Percentiles rank a stretch among this genome's conserved stretches.
Evolutionary conservation across 2,888 invertebrate species (phyloP).

Genomic region (Rutpela maculata): DNA sequence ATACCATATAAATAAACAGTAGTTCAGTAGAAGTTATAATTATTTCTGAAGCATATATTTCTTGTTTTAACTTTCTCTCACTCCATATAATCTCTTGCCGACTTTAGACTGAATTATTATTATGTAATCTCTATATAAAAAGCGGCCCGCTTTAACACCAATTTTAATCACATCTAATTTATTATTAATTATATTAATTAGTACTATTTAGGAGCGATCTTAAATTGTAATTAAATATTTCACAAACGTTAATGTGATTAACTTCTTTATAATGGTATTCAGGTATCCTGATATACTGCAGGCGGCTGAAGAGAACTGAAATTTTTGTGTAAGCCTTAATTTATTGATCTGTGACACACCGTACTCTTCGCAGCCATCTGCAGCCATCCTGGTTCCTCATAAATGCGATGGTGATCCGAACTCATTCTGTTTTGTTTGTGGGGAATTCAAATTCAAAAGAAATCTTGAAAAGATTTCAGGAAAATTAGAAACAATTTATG

Average conservation of each 20-base stretch:
- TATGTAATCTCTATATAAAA: neutral
- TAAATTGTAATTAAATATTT: constrained; percentile 1
- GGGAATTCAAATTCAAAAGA: too few relatives aligned
- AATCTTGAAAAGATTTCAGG: too few relatives aligned
- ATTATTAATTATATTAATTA: constrained; percentile 7
- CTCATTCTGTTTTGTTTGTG: too few relatives aligned
- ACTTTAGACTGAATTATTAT: neutral
- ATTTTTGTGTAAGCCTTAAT: too few relatives aligned
- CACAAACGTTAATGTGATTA: neutral
- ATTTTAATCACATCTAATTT: neutral
- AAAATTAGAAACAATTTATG: too few relatives aligned
- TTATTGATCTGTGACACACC: too few relatives aligned
- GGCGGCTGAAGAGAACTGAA: too few relatives aligned
- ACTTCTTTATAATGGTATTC: neutral
- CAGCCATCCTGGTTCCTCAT: too few relatives aligned
- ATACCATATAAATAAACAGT: neutral
- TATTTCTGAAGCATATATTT: neutral
- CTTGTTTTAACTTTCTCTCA: constrained; percentile 3
- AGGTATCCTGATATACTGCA: neutral
- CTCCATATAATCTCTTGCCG: neutral
- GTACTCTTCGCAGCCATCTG: too few relatives aligned
- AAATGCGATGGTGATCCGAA: too few relatives aligned
- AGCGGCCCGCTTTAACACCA: neutral
- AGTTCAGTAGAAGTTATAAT: neutral
- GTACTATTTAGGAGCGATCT: neutral